These are phyloP conservation scores for Abscondita cerata DNA, from an alignment of 2,888 invertebrate genomes.

Conservation along the genomic window DNA sequence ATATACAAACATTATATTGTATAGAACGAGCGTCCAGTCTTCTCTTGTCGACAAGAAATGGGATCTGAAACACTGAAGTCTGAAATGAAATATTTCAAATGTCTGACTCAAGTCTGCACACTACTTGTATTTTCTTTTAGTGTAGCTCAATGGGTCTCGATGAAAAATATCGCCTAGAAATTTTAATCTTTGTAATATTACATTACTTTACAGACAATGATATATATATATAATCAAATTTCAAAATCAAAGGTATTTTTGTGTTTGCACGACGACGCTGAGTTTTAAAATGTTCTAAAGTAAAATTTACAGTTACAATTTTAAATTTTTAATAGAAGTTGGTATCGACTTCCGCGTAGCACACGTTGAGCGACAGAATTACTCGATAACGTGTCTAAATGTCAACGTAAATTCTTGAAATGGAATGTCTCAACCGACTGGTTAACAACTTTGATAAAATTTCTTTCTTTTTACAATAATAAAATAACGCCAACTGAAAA, in stretches of 20 bases:
- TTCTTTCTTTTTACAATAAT: too few species aligned
- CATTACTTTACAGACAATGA: background rate
- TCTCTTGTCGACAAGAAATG: slow-evolving; percentile 29
- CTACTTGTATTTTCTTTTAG: slow-evolving; percentile 11
- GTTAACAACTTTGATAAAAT: background rate
- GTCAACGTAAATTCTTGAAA: slow-evolving; percentile 18
- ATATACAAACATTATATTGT: slow-evolving; percentile 36
- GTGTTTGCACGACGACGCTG: too few species aligned
- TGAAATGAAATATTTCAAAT: slow-evolving; percentile 28
- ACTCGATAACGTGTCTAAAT: slow-evolving; percentile 19
- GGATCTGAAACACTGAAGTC: slow-evolving; percentile 25
- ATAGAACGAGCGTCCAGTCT: slow-evolving; percentile 32
- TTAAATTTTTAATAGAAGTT: background rate
- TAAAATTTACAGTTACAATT: background rate
- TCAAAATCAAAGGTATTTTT: too few species aligned
- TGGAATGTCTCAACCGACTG: slow-evolving; percentile 14
- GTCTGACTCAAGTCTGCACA: slow-evolving; percentile 16
- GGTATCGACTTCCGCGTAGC: slow-evolving; percentile 5
- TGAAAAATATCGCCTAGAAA: background rate
- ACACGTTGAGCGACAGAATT: slow-evolving; percentile 14
- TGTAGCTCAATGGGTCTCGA: background rate
- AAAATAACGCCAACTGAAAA: too few species aligned
- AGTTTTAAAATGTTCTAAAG: too few species aligned
- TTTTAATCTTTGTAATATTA: background rate
- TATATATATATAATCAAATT: too few species aligned